Percentiles rank a stretch among this genome's conserved stretches.
Evolutionary conservation across 1,140 invertebrate species (phyloP).

Genomic region (Drosophila bipectinata): DNA sequence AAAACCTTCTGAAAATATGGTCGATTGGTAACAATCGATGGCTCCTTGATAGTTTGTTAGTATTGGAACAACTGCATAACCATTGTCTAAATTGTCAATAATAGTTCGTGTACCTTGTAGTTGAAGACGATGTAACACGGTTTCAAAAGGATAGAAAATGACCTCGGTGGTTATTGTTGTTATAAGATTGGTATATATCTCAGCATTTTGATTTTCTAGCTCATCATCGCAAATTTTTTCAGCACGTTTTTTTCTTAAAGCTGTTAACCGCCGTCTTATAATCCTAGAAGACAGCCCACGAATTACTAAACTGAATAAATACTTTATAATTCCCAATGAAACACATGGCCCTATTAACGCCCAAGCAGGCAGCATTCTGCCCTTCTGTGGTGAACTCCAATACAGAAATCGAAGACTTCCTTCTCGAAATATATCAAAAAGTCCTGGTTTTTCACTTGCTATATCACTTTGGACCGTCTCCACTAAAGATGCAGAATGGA

Average conservation of each 20-base stretch:
- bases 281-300: conserved; percentile 86
- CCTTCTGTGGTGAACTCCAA: conserved; percentile 91
- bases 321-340: conserved; percentile 85
- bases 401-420: conserved; percentile 93
- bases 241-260: conserved; percentile 86
- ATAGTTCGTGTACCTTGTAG: conserved; percentile 97
- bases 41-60: conserved; percentile 90
- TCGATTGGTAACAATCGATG: conserved; percentile 95
- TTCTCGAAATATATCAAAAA: conserved; percentile 96
- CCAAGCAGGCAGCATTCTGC: conserved; percentile 95
- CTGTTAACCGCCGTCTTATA: conserved; percentile 84
- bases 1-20: conserved; percentile 93
- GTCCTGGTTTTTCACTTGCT: conserved; percentile 95
- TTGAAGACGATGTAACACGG: conserved; percentile 92
- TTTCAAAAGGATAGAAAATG: conserved; percentile 96
- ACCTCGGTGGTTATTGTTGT: conserved; percentile 91
- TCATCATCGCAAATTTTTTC: conserved; percentile 87
- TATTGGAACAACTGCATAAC: conserved; percentile 92
- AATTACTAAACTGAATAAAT: conserved; percentile 85
- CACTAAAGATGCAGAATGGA: conserved; percentile 96
- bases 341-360: conserved; percentile 93
- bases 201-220: conserved; percentile 87
- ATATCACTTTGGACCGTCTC: conserved; percentile 99
- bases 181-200: conserved; percentile 89
- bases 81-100: conserved; percentile 97